A percentile compares a stretch with the other conserved stretches of the same genome.
These are phyloP conservation scores for Sebastes oblongus DNA, from an alignment of 2,797 vertebrate genomes.

Conservation along the genomic window DNA sequence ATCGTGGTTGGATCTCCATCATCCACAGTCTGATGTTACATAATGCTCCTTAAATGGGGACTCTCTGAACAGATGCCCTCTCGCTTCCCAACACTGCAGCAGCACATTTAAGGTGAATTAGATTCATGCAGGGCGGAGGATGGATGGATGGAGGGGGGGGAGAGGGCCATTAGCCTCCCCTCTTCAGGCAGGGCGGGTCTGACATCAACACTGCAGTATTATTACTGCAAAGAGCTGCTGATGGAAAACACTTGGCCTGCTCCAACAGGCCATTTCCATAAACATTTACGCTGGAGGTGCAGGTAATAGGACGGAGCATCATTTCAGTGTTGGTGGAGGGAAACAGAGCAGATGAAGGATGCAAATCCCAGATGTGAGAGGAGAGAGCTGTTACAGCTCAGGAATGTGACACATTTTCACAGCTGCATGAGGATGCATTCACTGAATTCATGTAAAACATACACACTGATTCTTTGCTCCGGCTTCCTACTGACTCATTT, in stretches of 20 bases:
- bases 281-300: conserved; percentile 60
- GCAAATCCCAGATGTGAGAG: conserved; percentile 34
- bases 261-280: conserved; percentile 64
- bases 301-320: conserved; percentile 37
- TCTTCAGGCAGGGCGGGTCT: conserved; percentile 55
- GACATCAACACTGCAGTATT: conserved; percentile 59
- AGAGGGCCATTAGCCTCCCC: conserved; percentile 51
- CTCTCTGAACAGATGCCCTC: conserved; percentile 40
- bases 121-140: not conserved
- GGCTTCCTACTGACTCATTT: not conserved
- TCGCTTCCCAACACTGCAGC: conserved; percentile 33
- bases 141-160: no score
- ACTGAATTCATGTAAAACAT: not conserved
- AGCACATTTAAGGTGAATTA: conserved; percentile 62
- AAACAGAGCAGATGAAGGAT: conserved; percentile 39
- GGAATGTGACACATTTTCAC: conserved; percentile 20
- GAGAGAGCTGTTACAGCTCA: conserved; percentile 13
- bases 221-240: conserved; percentile 65
- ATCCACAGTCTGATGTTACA: conserved; percentile 22
- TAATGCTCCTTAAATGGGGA: conserved; percentile 53
- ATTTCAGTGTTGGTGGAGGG: conserved; percentile 52
- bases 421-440: not conserved
- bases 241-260: conserved; percentile 69
- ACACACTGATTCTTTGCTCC: not conserved
- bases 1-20: conserved; percentile 25